phyloP scores from a whole-genome alignment of 2,888 invertebrate species.

The Smittia sp. region DNA sequence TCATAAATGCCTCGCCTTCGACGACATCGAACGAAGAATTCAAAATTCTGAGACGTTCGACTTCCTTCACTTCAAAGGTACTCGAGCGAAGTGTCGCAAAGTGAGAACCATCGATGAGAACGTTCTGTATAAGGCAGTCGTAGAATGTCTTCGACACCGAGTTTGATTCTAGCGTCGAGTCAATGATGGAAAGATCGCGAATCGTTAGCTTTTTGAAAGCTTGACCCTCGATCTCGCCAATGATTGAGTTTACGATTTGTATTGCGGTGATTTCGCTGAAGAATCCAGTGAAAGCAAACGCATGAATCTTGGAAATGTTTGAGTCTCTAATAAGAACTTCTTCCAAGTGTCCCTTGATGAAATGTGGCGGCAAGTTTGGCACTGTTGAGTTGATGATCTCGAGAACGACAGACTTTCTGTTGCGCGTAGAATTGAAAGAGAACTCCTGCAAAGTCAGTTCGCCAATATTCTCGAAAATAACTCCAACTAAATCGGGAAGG shows the following conservation, averaged over 20 bases:
- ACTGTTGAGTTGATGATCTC: conserved; percentile 48
- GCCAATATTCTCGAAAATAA: conserved; percentile 63
- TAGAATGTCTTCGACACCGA: conserved; percentile 71
- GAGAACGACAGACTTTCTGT: conserved; percentile 49
- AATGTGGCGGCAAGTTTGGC: conserved; percentile 57
- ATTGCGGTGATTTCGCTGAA: conserved; percentile 62
- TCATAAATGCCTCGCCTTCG: conserved; percentile 65
- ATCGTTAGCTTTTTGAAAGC: conserved; percentile 78
- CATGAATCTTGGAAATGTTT: conserved; percentile 60
- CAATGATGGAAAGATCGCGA: conserved; percentile 62
- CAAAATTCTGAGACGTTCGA: conserved; percentile 61
- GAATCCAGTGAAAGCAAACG: conserved; percentile 74
- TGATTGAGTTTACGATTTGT: conserved; percentile 60
- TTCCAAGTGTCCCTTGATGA: conserved; percentile 61
- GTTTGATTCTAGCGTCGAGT: conserved; percentile 58
- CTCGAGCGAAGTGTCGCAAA: conserved; percentile 65
- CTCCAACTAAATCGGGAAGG: conserved; percentile 61
- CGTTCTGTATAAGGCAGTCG: conserved; percentile 65
- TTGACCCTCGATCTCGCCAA: conserved; percentile 62
- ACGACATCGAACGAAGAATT: conserved; percentile 60
- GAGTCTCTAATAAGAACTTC: conserved; percentile 65
- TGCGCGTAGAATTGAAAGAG: conserved; percentile 61
- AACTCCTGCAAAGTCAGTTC: conserved; percentile 62
- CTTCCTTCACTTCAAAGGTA: conserved; percentile 66
- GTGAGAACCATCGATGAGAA: conserved; percentile 64